These are phyloP conservation scores for Didymodactylos carnosus DNA, from an alignment of 2,888 invertebrate genomes.

Conservation along the genomic window DNA sequence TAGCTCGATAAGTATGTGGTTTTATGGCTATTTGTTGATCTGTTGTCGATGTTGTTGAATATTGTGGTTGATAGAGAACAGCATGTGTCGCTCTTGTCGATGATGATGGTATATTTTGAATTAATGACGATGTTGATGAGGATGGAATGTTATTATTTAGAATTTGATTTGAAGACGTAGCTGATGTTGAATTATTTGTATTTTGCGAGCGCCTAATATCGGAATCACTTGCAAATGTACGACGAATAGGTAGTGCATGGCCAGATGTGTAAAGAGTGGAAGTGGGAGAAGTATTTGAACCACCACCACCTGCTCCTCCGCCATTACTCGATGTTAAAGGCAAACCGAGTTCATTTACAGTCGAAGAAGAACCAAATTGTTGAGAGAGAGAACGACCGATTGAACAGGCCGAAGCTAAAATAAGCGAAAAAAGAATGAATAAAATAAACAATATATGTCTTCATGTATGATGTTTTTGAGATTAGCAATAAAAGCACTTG, in stretches of 20 bases:
- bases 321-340: background rate
- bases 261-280: too few relatives aligned
- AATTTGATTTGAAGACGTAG: background rate
- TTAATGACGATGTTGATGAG: background rate
- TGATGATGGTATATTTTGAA: background rate
- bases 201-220: background rate
- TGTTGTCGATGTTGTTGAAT: too few relatives aligned
- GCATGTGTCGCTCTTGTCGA: background rate
- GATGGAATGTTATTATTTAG: background rate
- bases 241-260: background rate
- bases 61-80: background rate
- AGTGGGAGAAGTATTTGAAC: too few relatives aligned
- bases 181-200: background rate
- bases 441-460: too few relatives aligned
- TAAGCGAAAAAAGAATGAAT: too few relatives aligned
- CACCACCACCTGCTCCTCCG: too few relatives aligned
- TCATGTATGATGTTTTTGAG: too few relatives aligned
- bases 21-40: background rate
- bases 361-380: background rate
- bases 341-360: background rate
- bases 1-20: background rate
- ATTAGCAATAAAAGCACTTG: background rate
- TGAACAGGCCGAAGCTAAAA: background rate
- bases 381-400: background rate
- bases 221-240: background rate